These are phyloP conservation scores for Micrasema longulum DNA, from an alignment of 1,140 invertebrate genomes.

Conservation along the genomic window DNA sequence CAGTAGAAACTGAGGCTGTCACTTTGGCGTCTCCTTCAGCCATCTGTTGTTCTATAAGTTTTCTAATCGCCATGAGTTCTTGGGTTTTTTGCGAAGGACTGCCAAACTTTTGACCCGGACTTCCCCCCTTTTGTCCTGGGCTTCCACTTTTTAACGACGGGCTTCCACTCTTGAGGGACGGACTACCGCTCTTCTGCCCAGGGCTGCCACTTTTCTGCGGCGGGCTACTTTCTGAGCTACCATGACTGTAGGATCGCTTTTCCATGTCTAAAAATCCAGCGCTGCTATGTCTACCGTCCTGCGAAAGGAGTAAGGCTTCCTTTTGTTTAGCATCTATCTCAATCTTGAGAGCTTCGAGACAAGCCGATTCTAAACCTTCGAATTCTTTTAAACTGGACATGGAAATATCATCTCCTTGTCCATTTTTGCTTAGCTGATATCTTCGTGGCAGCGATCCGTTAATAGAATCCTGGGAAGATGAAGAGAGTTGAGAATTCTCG, in stretches of 20 bases:
- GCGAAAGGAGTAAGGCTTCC: slow-evolving; percentile 78
- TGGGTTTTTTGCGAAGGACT: slow-evolving; percentile 67
- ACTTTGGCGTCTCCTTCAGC: slow-evolving; percentile 62
- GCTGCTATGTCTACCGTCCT: slow-evolving; percentile 70
- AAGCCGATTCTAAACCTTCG: slow-evolving; percentile 90
- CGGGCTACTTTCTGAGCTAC: slow-evolving; percentile 66
- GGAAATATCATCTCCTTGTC: slow-evolving; percentile 89
- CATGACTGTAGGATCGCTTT: slow-evolving; percentile 65
- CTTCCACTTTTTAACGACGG: slow-evolving; percentile 66
- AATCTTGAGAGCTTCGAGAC: slow-evolving; percentile 83
- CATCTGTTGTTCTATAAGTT: slow-evolving; percentile 66
- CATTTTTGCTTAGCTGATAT: slow-evolving; percentile 72
- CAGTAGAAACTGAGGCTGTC: neutral
- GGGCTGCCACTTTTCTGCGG: slow-evolving; percentile 66
- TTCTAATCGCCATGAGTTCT: slow-evolving; percentile 64
- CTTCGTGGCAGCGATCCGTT: slow-evolving; percentile 81
- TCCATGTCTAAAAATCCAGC: slow-evolving; percentile 68
- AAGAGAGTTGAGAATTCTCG: slow-evolving; percentile 73
- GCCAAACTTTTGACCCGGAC: slow-evolving; percentile 65
- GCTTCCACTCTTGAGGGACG: slow-evolving; percentile 63
- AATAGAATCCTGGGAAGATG: slow-evolving; percentile 78
- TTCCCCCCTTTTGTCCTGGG: slow-evolving; percentile 66
- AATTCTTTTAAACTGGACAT: slow-evolving; percentile 95
- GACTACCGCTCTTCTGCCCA: slow-evolving; percentile 66
- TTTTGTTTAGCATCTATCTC: slow-evolving; percentile 88